Percentiles rank a stretch among this genome's conserved stretches.
These are phyloP conservation scores for Chrysina gloriosa DNA, from an alignment of 2,888 invertebrate genomes.

Conservation along the genomic window DNA sequence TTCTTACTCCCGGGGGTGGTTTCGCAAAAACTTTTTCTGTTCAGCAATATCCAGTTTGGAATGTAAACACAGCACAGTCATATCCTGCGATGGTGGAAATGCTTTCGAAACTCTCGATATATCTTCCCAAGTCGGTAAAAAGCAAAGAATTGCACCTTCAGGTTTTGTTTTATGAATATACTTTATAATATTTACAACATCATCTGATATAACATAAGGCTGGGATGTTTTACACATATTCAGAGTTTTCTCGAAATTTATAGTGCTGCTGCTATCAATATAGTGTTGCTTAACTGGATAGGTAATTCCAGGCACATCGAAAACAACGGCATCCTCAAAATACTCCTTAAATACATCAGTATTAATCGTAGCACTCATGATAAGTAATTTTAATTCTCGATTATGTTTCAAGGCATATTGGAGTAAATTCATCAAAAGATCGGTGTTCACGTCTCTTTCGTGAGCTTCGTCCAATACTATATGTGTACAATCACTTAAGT, in stretches of 20 bases:
- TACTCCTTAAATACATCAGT: constrained; percentile 71
- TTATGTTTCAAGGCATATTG: constrained; percentile 69
- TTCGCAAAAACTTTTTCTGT: constrained; percentile 70
- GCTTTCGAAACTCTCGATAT: constrained; percentile 69
- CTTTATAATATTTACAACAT: constrained; percentile 66
- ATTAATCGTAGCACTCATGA: constrained; percentile 82
- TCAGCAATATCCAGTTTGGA: constrained; percentile 70
- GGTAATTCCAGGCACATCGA: constrained; percentile 67
- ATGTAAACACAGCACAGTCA: constrained; percentile 60
- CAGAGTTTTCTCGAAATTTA: constrained; percentile 60
- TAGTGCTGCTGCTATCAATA: constrained; percentile 67
- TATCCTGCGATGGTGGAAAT: constrained; percentile 61
- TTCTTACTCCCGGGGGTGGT: constrained; percentile 68
- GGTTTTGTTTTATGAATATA: constrained; percentile 70
- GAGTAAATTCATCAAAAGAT: constrained; percentile 72
- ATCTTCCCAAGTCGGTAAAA: constrained; percentile 82
- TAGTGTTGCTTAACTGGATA: constrained; percentile 72
- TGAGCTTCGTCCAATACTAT: constrained; percentile 82
- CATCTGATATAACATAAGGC: constrained; percentile 67
- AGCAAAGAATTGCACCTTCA: constrained; percentile 78
- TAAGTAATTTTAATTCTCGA: constrained; percentile 69
- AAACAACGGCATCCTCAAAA: constrained; percentile 61
- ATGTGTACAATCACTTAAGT: constrained; percentile 71
- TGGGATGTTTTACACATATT: constrained; percentile 59
- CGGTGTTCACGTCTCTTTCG: constrained; percentile 77